A percentile compares a stretch with the other conserved stretches of the same genome.
Conservation (phyloP, 2,888 invertebrate genomes). For the Thymelicus lineola region DNA sequence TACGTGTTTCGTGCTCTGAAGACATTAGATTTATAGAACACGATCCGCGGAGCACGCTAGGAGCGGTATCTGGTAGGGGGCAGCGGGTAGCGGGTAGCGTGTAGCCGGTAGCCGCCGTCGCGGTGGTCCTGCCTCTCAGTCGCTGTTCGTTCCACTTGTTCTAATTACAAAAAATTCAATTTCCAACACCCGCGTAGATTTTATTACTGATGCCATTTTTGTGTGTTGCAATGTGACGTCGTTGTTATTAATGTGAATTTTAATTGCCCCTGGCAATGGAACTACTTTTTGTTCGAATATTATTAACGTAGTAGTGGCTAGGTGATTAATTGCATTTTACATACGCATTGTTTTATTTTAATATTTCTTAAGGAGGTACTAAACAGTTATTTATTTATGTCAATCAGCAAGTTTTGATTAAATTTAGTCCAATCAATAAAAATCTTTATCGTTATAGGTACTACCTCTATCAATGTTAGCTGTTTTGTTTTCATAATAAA, state of each 20-base stretch:
- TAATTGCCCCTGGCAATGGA: constrained; percentile 19
- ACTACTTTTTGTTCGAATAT: constrained; percentile 4
- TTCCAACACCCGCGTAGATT: constrained; percentile 63
- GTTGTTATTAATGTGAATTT: constrained; percentile 29
- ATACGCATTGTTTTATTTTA: no score
- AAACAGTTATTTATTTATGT: no score
- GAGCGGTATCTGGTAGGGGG: background rate
- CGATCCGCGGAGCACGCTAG: constrained; percentile 49
- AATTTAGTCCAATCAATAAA: no score
- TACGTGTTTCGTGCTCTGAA: constrained; percentile 58
- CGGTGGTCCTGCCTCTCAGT: constrained; percentile 62
- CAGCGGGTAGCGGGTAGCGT: background rate
- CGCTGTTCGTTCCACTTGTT: constrained; percentile 47
- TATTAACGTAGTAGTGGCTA: background rate
- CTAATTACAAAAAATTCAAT: constrained; percentile 58
- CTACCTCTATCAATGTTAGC: no score
- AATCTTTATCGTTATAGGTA: no score
- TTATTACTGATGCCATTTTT: constrained; percentile 54
- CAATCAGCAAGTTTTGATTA: no score
- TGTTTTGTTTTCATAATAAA: no score
- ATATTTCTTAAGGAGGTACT: no score
- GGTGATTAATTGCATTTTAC: no score
- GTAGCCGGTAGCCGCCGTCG: constrained; percentile 49
- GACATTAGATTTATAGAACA: constrained; percentile 48
- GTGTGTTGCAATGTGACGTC: constrained; percentile 39